phyloP scores from a whole-genome alignment of 2,888 invertebrate species.

The Adelphocoris suturalis region DNA sequence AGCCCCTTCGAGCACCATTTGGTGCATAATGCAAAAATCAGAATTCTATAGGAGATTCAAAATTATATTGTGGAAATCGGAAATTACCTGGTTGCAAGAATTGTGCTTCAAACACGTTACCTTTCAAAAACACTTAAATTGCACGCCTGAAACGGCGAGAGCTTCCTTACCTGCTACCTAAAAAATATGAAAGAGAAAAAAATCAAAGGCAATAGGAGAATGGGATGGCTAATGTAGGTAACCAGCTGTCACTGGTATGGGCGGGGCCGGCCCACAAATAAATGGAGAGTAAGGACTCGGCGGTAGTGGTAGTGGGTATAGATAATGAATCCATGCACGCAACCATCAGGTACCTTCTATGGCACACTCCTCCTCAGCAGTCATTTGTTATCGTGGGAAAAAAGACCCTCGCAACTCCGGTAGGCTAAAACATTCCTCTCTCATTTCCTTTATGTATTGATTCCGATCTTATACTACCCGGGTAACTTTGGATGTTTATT shows the following conservation, averaged over 20 bases:
- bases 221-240: constrained; percentile 65
- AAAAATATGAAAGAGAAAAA: constrained; percentile 9
- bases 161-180: constrained; percentile 9
- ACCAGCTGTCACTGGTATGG: constrained; percentile 65
- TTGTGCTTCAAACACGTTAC: neutral
- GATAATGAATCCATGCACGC: constrained; percentile 71
- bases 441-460: neutral
- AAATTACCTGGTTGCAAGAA: too few relatives aligned
- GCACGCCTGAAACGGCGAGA: constrained; percentile 18
- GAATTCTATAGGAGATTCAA: too few relatives aligned
- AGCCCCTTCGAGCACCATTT: too few relatives aligned
- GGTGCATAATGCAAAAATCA: too few relatives aligned
- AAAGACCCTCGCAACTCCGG: constrained; percentile 44
- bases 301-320: constrained; percentile 2
- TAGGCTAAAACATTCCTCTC: constrained; percentile 30
- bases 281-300: constrained; percentile 65
- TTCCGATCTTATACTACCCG: neutral
- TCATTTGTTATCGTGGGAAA: constrained; percentile 67
- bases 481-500: neutral
- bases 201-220: constrained; percentile 67
- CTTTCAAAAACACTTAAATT: constrained; percentile 8
- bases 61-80: too few relatives aligned
- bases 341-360: constrained; percentile 62
- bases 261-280: constrained; percentile 62
- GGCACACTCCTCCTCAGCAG: constrained; percentile 56